Evolutionary conservation across 2,797 vertebrate species (phyloP), one percentile per base, ranked within the genome.

Genomic region (Clarias platycephalus): DNA sequence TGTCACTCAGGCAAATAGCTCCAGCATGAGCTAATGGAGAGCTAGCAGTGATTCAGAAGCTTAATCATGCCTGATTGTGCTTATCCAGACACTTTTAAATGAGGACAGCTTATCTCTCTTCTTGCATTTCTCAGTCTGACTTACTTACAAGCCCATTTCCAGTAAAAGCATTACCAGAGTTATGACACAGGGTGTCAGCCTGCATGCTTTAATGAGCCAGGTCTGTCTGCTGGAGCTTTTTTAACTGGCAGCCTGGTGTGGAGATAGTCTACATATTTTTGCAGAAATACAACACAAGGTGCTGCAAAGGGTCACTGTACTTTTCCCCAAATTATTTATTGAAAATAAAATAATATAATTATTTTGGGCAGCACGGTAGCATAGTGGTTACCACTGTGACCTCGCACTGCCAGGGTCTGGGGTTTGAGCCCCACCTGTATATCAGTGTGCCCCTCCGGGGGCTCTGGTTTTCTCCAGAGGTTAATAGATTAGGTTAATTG

Each of bases 71-170:
- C 12, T 67, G 78, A 76, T 60, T 71, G 66, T 76, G 76, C 68
- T 84, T 60, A 84, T 86, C 72, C 66, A 84, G 53, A 66, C 44
- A 31, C 83, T 78, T 62, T 49, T 82, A 78, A 84, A 85, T 85
- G 55, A 87, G 64, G n/a, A 76, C 5, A 57, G 60, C 70, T 74
- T 37, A 7, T 28, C 70, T n/a, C 63, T 37, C 31, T 22, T 80
- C 72, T 74, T 60, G 3, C 20, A 26, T 58, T 53, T 37, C 49
- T 13, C 72, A 63, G 66, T 28, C 10, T 66, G n/a, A 62, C 76
- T 85, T 86, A 83, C 70, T 85, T 81, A 86, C 34, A 55, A 70
- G 26, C 3, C 58, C 26, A 55, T 84, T 78, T 75, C 53, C 75
- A 86, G 63, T 80, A 77, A 84, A 5, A 75, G 62, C 78, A 53